A percentile compares a stretch with the other conserved stretches of the same genome.
These are phyloP conservation scores for Drosophila meridiana DNA, from an alignment of 2,888 invertebrate species.

Conservation along the genomic window DNA sequence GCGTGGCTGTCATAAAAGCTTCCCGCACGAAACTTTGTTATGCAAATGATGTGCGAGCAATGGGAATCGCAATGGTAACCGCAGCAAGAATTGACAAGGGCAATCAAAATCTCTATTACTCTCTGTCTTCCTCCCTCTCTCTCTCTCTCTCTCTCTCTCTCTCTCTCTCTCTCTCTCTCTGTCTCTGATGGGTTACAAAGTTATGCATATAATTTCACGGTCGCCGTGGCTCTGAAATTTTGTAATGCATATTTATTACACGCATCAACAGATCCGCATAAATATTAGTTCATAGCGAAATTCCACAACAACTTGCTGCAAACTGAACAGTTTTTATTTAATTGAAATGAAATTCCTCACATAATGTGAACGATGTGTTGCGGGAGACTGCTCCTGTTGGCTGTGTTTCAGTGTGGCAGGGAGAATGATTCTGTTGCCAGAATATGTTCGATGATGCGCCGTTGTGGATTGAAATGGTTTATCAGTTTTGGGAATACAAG, in stretches of 20 bases:
- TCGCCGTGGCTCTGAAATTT: neutral
- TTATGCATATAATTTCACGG: conserved; percentile 19
- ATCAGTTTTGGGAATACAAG: neutral
- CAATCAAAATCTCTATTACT: neutral
- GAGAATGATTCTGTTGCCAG: neutral
- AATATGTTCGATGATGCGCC: too few species aligned
- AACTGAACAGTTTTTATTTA: neutral
- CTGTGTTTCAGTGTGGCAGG: too few species aligned
- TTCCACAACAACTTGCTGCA: neutral
- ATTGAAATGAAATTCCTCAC: conserved; percentile 14
- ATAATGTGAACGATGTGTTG: neutral
- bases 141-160: neutral
- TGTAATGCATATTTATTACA: conserved; percentile 17
- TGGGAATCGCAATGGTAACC: neutral
- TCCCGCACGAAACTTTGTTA: conserved; percentile 23
- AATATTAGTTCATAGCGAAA: conserved; percentile 5
- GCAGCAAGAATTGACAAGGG: neutral
- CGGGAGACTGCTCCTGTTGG: neutral
- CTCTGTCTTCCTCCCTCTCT: neutral
- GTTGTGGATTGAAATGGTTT: neutral
- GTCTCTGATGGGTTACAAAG: neutral
- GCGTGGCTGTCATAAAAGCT: neutral
- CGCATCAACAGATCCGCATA: conserved; percentile 7
- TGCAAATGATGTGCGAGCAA: conserved; percentile 14
- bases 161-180: neutral